Evolutionary conservation across 2,797 vertebrate genomes (phyloP), one percentile per base, ranked within the genome.

Genomic region (Novumbra hubbsi): DNA sequence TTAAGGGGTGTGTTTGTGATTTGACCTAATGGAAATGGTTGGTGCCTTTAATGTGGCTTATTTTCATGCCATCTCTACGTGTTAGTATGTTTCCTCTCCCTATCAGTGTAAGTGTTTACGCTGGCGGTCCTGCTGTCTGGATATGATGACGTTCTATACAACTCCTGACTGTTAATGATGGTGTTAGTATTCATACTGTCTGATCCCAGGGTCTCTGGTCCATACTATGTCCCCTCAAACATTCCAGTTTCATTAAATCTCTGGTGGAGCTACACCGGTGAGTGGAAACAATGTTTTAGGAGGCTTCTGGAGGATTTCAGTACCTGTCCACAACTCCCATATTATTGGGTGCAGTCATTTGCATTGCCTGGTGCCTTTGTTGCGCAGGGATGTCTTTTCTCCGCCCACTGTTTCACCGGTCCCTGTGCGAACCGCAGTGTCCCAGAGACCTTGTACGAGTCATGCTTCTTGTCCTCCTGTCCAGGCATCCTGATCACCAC

Each of bases 401-500:
- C 52, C 2, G 19, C 55, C 55, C 21, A 24, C 21, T 8, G 19
- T 55, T 7, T 60, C 21, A 24, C 55, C 6, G 55, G 55, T 11
- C 21, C 11, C 55, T 14, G 8, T 24, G 55, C 24, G 55, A 60
- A 55, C 2, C 8, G 19, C n/a, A 21, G 4, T 55, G 52, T 55
- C 15, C 16, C 15, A 55, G 52, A 55, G 16, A 50, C 69, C 45
- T 12, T 75, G 38, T 60, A 57, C 17, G 28, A 2, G 68, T 34
- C 17, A 49, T 5, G 4, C 24, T 16, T 52, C 32, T 77, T 14
- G 78, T 52, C 30, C 27, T 3, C 12, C 19, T 3, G 64, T 9
- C 38, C 75, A 97, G 96, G 96, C 41, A 97, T 98, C 85, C 94
- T 98, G 71, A 98, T 98, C 80, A 97, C 97, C 63, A 98, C 97